Evolutionary conservation across 2,113 vertebrate genomes (phyloP).

Genomic region (Egretta garzetta): DNA sequence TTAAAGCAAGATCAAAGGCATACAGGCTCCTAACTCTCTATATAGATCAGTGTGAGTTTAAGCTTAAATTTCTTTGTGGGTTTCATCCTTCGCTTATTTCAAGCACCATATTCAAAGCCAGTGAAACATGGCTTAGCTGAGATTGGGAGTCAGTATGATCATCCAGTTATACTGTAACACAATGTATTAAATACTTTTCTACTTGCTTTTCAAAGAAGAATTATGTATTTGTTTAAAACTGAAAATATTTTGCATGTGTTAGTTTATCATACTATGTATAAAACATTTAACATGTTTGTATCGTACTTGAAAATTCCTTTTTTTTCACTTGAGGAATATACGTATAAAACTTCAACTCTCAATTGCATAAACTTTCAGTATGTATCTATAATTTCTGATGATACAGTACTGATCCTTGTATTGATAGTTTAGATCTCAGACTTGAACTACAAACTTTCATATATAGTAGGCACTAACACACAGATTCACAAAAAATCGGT

Average conservation of each 20-base stretch:
- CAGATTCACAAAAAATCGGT: neutral
- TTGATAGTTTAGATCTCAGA: neutral
- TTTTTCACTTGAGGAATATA: neutral
- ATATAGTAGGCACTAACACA: neutral
- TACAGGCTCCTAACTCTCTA: neutral
- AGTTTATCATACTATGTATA: neutral
- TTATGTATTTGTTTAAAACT: neutral
- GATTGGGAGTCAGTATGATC: neutral
- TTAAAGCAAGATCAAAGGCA: conserved; percentile 21
- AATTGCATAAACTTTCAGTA: neutral
- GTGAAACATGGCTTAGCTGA: neutral
- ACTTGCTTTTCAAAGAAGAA: neutral
- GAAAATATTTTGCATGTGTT: neutral
- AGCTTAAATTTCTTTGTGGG: neutral
- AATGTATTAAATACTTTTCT: neutral
- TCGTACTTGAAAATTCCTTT: neutral
- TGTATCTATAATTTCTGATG: neutral
- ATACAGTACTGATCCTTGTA: neutral
- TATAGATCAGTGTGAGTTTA: neutral
- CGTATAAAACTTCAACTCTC: neutral
- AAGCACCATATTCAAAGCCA: neutral
- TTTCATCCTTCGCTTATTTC: neutral
- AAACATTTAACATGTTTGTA: neutral
- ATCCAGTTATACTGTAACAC: neutral
- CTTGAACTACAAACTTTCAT: neutral